These are phyloP conservation scores for Pterocles orientalis DNA, from an alignment of 2,113 vertebrate genomes.

Conservation along the genomic window DNA sequence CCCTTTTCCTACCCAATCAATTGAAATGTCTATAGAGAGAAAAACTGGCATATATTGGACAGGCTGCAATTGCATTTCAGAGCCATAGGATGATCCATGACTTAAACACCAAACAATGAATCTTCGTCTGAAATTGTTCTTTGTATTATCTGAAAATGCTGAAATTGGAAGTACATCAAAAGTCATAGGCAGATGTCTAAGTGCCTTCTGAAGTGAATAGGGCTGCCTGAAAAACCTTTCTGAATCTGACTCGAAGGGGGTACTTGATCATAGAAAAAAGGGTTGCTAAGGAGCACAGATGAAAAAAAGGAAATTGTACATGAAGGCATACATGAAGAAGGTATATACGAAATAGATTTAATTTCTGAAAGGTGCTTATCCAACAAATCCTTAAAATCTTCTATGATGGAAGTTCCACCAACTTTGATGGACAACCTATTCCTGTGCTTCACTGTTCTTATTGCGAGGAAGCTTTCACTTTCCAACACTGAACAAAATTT, in stretches of 20 bases:
- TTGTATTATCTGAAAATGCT: not conserved
- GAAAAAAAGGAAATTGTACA: not conserved
- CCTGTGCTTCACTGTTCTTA: not conserved
- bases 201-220: not conserved
- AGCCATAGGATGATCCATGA: constrained; percentile 12
- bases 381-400: not conserved
- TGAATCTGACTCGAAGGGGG: not conserved
- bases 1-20: not conserved
- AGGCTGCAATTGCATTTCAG: not conserved
- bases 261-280: not conserved
- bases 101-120: constrained; percentile 28
- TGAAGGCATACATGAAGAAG: not conserved
- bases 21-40: not conserved
- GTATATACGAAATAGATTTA: not conserved
- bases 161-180: not conserved
- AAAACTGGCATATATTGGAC: not conserved
- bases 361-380: not conserved
- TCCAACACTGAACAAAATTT: not conserved
- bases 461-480: not conserved
- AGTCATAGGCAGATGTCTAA: not conserved
- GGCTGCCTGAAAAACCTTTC: not conserved
- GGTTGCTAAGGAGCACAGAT: not conserved
- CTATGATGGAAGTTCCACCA: not conserved
- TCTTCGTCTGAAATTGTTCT: not conserved
- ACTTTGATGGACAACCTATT: not conserved